A percentile compares a stretch with the other conserved stretches of the same genome.
Conservation (phyloP, 2,113 vertebrate species). For the Phoxinus phoxinus region DNA sequence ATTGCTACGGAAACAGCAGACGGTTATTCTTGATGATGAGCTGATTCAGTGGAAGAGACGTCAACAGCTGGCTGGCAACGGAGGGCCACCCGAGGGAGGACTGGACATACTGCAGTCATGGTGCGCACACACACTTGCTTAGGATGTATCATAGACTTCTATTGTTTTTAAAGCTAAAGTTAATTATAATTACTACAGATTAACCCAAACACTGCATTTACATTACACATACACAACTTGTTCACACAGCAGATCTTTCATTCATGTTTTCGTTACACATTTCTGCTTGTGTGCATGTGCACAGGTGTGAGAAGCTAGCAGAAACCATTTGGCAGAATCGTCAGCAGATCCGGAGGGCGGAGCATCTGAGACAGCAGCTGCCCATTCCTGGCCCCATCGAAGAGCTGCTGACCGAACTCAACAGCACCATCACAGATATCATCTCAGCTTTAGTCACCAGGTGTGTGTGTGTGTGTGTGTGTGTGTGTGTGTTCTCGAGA, state of each 20-base stretch:
- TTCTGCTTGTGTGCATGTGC: slow-evolving; percentile 40
- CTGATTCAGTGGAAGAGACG: slow-evolving; percentile 97
- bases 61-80: slow-evolving; percentile 95
- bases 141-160: not conserved
- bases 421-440: slow-evolving; percentile 93
- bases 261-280: not conserved
- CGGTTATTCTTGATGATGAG: slow-evolving; percentile 93
- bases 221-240: slow-evolving; percentile 3
- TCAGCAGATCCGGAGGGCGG: slow-evolving; percentile 93
- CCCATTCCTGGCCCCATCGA: slow-evolving; percentile 93
- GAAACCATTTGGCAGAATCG: slow-evolving; percentile 98
- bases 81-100: slow-evolving; percentile 91
- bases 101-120: slow-evolving; percentile 94
- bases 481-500: not conserved
- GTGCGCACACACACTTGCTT: slow-evolving; percentile 69
- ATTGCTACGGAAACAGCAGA: slow-evolving; percentile 95
- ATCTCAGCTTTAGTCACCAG: slow-evolving; percentile 97
- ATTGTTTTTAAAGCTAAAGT: not conserved
- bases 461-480: slow-evolving; percentile 67
- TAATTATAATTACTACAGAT: not conserved
- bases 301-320: slow-evolving; percentile 95
- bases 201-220: not conserved
- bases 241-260: not conserved
- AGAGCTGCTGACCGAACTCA: slow-evolving; percentile 91
- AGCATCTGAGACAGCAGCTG: slow-evolving; percentile 94